Base-by-base conservation (phyloP, 1,140 invertebrate species). In the Oscheius sp. region DNA sequence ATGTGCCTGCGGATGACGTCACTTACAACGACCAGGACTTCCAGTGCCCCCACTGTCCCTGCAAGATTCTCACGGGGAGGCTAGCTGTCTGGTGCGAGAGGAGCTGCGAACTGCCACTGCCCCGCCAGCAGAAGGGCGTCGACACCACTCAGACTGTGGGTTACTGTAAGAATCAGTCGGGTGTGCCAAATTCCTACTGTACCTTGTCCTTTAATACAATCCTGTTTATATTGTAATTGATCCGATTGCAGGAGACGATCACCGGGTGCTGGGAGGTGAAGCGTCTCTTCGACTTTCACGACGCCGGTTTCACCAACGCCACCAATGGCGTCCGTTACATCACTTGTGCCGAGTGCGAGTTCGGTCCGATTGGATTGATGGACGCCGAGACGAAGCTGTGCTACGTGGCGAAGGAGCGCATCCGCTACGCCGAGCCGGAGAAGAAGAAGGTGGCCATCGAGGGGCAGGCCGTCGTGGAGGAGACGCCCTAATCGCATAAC, bases 281-380 rank as follows among this genome's bases (percentile, higher is more conserved):
- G 15, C 59, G 64, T 13, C 63, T 71, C 31, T 58, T 64, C 7
- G 62, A 58, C 15, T 71, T 71, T 20, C 59, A 71, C 36, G 64
- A 71, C 36, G 69, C 64, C 49, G 69, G 69, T 4, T 71, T 71
- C 61, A 71, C 69, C 3, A 36, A 38, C 28, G 46, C 69, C 31
- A 28, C 42, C 3, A 61, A 71, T 28, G 69, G 69, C 7, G 64
- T 61, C 34, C n/a, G 32, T 38, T 71, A 63, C 29, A n/a, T 71
- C 18, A 58, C 45, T 29, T 71, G 69, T 64, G 69, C 52, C 20
- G 69, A 71, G 10, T 71, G 69, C 23, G 69, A 71, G 23, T 36
- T 38, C 36, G 69, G 69, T 26, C 69, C 69, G 18, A 58, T 71
- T 52, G 69, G 69, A 3, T 71, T 34, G 20, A 38, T 71, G 29